A percentile compares a stretch with the other conserved stretches of the same genome.
Conservation (phyloP, 2,797 vertebrate species). For the Otus scops region DNA sequence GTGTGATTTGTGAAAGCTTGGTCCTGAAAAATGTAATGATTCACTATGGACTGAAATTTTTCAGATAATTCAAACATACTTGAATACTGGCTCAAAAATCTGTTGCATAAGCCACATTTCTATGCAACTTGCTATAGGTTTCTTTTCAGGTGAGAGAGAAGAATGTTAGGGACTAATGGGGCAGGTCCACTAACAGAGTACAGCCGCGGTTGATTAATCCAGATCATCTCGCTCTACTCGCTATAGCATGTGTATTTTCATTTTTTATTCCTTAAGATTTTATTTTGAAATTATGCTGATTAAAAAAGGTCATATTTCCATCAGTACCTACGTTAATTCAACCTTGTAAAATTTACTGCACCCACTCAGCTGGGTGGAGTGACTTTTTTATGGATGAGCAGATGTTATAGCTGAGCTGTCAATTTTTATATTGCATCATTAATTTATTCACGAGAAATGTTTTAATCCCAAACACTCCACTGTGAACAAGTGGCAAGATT, state of each 20-base stretch:
- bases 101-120: background rate
- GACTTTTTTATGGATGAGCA: constrained; percentile 44
- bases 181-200: background rate
- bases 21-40: background rate
- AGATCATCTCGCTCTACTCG: background rate
- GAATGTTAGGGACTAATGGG: background rate
- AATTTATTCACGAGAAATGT: constrained; percentile 20
- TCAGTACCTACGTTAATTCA: constrained; percentile 37
- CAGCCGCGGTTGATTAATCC: background rate
- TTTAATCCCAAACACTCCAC: constrained; percentile 11
- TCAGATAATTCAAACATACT: background rate
- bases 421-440: constrained; percentile 44
- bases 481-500: background rate
- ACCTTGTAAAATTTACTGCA: constrained; percentile 47
- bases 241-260: background rate
- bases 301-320: constrained; percentile 41
- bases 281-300: constrained; percentile 43
- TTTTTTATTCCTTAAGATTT: constrained; percentile 37
- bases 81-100: background rate
- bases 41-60: background rate
- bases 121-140: background rate
- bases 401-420: constrained; percentile 44
- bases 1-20: background rate
- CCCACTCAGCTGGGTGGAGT: constrained; percentile 58
- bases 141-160: background rate